phyloP scores from a whole-genome alignment of 1,140 invertebrate genomes.

The Sweltsa coloradensis region DNA sequence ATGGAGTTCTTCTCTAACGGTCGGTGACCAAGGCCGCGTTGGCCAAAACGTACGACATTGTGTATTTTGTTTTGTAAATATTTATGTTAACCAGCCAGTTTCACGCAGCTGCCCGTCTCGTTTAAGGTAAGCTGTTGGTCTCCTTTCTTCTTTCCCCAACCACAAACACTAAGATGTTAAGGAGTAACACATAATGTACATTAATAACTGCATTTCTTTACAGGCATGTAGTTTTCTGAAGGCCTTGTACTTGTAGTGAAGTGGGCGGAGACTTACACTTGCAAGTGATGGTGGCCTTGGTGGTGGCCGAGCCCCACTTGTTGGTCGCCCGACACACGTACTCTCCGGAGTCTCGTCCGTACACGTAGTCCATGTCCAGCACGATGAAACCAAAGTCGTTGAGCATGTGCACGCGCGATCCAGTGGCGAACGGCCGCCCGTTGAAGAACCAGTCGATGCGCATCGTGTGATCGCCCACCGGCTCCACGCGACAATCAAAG shows the following conservation, averaged over 20 bases:
- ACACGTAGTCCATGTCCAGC: slow-evolving; percentile 76
- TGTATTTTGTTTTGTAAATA: too few species aligned
- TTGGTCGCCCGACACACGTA: slow-evolving; percentile 77
- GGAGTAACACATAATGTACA: too few species aligned
- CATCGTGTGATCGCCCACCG: slow-evolving; percentile 74
- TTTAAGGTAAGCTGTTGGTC: too few species aligned
- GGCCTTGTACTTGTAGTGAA: background rate
- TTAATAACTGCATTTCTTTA: background rate
- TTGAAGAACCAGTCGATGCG: slow-evolving; percentile 91
- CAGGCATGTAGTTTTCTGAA: background rate
- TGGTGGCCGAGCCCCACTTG: slow-evolving; percentile 72
- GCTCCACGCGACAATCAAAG: slow-evolving; percentile 84
- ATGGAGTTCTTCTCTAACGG: too few species aligned
- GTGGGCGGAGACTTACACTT: slow-evolving; percentile 45
- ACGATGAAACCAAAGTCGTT: slow-evolving; percentile 91
- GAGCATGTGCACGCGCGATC: slow-evolving; percentile 77
- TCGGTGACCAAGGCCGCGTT: too few species aligned
- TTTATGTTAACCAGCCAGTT: too few species aligned
- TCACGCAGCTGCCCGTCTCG: too few species aligned
- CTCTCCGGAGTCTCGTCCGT: slow-evolving; percentile 72
- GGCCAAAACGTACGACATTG: too few species aligned
- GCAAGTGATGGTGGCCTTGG: slow-evolving; percentile 68
- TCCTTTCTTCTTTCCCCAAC: too few species aligned
- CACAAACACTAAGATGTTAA: too few species aligned
- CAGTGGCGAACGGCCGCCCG: slow-evolving; percentile 75